Evolutionary conservation across 1,140 invertebrate genomes (phyloP).

Genomic region (Drosophila novamexicana): DNA sequence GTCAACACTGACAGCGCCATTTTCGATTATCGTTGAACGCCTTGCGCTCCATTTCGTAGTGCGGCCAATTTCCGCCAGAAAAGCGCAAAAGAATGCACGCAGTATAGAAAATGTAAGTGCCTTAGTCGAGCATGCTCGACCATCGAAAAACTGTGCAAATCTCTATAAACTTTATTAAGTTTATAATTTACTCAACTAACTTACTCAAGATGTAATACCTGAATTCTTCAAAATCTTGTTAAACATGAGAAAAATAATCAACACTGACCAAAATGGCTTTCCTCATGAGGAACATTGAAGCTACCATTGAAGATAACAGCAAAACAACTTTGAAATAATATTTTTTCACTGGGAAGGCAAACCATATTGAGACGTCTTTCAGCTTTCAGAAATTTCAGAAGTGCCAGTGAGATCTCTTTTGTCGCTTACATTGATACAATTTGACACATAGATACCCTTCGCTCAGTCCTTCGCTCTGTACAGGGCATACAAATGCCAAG

Average conservation of each 20-base stretch:
- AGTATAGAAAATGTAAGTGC: neutral
- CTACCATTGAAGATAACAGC: neutral
- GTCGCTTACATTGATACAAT: neutral
- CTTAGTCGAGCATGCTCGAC: neutral
- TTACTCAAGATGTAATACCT: too few relatives aligned
- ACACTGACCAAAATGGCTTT: too few relatives aligned
- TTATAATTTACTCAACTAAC: too few relatives aligned
- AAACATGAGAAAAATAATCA: too few relatives aligned
- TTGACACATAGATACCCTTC: conserved; percentile 1
- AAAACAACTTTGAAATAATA: too few relatives aligned
- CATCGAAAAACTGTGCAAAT: too few relatives aligned
- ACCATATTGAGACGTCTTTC: too few relatives aligned
- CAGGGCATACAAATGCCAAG: conserved; percentile 24
- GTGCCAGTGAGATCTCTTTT: too few relatives aligned
- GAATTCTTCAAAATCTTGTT: neutral
- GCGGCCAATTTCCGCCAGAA: conserved; percentile 45
- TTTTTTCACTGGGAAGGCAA: too few relatives aligned
- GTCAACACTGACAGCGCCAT: conserved; percentile 4
- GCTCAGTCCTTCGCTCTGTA: neutral
- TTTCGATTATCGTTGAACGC: conserved; percentile 36
- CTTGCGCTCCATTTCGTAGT: conserved; percentile 50
- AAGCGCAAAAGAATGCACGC: conserved; percentile 19
- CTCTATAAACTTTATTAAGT: too few relatives aligned
- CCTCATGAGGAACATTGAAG: too few relatives aligned
- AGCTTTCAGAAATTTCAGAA: too few relatives aligned